Evolutionary conservation across 2,888 invertebrate species (phyloP), one percentile per base, ranked within the genome.

Genomic region (Lycocerus yunnanus): DNA sequence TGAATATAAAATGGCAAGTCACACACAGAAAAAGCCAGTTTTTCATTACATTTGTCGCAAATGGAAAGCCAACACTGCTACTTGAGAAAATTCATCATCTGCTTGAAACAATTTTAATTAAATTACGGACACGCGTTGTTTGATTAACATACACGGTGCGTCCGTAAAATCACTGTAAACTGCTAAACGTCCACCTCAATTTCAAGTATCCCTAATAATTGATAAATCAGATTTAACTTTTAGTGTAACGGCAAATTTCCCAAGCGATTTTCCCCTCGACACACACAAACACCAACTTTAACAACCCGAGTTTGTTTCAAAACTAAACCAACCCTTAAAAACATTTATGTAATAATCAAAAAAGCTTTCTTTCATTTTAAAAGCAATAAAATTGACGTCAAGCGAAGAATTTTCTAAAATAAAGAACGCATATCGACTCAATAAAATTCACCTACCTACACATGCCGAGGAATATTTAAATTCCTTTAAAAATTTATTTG

Each of bases 31-130:
- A 63, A 63, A 27, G 58, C 58, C 15, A 63, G 68, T 63, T 73
- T 68, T 73, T 73, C 72, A 69, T 73, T 73, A 73, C 72, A 72
- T 69, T 72, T 68, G 72, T 72, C 24, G 24, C 69, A 69, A 63
- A 73, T 73, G 72, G 68, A 73, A 69, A 69, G 65, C 58, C 69
- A 65, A 68, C 72, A 13, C 4, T 16, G 18, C 5, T 43, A 43
- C 43, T 43, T 43, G 43, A n/a, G n/a, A 43, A 43, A 43, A 43
- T 43, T 43, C 43, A 8, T 43, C 43, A 43, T 43, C 43, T 43
- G 43, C 8, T 43, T 6, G 43, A 43, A 43, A n/a, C 43, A 43
- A 43, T 43, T 43, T 43, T 43, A 43, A 43, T 43, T n/a, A n/a
- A 43, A 43, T 43, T 43, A 43, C 5, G 2, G 6, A 43, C n/a